These are phyloP conservation scores for Aradophagus sp. DNA, from an alignment of 1,140 invertebrate species.

Conservation along the genomic window DNA sequence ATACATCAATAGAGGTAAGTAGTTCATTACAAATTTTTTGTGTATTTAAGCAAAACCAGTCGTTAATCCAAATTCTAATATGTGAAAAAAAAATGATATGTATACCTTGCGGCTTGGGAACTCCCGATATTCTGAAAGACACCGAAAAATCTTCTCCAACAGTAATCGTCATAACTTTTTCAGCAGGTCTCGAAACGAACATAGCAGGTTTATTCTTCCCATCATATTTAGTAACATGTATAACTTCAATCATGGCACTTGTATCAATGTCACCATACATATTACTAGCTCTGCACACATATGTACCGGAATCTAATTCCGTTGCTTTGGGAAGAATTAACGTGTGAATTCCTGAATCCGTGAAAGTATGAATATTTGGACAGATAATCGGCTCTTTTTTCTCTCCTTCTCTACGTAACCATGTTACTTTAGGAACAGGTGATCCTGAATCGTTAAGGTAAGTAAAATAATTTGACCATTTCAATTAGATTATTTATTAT, in stretches of 20 bases:
- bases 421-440: too few relatives aligned
- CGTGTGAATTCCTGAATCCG: conserved; percentile 91
- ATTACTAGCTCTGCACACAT: conserved; percentile 89
- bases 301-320: conserved; percentile 90
- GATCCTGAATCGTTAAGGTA: too few relatives aligned
- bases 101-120: conserved; percentile 88
- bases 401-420: too few relatives aligned
- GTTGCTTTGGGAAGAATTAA: conserved; percentile 84
- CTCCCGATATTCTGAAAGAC: conserved; percentile 85
- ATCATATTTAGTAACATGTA: conserved; percentile 76
- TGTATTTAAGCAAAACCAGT: too few relatives aligned
- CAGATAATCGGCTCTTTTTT: too few relatives aligned
- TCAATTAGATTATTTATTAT: too few relatives aligned
- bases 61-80: background rate
- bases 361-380: too few relatives aligned
- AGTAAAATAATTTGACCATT: too few relatives aligned
- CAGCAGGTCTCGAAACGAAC: conserved; percentile 83
- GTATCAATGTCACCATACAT: conserved; percentile 85
- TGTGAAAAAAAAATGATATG: background rate
- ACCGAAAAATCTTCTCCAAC: conserved; percentile 86
- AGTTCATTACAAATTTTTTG: too few relatives aligned
- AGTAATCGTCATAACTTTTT: conserved; percentile 82
- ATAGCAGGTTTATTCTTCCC: conserved; percentile 82
- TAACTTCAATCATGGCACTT: conserved; percentile 80
- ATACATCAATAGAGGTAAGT: too few relatives aligned